Conservation (phyloP, 2,797 vertebrate species). For the Tokudaia muenninki region DNA sequence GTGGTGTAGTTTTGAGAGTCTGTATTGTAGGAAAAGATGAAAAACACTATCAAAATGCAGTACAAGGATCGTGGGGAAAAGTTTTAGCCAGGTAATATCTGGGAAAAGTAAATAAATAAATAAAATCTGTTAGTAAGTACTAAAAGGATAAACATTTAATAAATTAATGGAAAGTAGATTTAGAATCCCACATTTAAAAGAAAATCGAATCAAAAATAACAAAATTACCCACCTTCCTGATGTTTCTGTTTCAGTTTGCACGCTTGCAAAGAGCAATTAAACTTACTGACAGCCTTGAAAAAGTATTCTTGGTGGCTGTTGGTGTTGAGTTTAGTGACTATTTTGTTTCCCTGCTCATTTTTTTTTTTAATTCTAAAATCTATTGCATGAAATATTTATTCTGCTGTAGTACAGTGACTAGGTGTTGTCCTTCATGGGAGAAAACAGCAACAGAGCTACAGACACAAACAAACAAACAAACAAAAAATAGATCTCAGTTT, state of each 20-base stretch:
- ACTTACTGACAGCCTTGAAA: constrained; percentile 11
- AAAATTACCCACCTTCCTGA: not conserved
- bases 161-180: constrained; percentile 15
- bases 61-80: not conserved
- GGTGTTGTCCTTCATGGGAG: constrained; percentile 17
- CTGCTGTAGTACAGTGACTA: not conserved
- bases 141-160: not conserved
- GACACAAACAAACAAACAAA: not conserved
- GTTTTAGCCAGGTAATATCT: constrained; percentile 31
- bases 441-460: constrained; percentile 4
- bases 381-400: not conserved
- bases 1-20: not conserved
- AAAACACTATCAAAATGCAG: constrained; percentile 36
- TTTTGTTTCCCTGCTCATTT: not conserved
- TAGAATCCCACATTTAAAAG: constrained; percentile 16
- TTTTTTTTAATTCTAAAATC: constrained; percentile 53
- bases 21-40: constrained; percentile 47
- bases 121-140: constrained; percentile 29
- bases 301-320: constrained; percentile 26
- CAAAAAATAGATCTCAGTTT: constrained; percentile 43
- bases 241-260: constrained; percentile 58
- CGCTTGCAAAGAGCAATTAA: not conserved
- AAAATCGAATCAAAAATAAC: constrained; percentile 32
- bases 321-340: not conserved
- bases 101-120: not conserved